phyloP scores from a whole-genome alignment of 2,797 vertebrate species.

The Tolypeutes matacus region DNA sequence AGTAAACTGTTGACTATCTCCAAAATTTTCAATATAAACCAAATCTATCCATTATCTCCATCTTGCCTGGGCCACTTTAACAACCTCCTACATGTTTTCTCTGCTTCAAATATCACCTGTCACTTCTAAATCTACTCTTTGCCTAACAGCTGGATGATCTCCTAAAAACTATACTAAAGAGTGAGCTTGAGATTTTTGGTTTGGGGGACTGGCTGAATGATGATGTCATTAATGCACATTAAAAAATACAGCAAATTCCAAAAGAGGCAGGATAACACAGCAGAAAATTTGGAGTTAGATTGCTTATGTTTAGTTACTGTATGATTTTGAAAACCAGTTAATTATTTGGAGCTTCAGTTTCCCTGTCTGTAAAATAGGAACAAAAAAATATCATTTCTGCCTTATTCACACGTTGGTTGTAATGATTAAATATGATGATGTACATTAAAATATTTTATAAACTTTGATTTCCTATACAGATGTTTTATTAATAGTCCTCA shows the following conservation, averaged over 20 bases:
- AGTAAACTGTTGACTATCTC: not conserved
- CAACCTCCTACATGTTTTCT: not conserved
- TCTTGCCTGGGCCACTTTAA: not conserved
- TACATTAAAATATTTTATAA: slow-evolving; percentile 8
- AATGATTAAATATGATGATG: not conserved
- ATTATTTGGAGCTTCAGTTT: slow-evolving; percentile 11
- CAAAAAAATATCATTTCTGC: not conserved
- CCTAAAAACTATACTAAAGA: slow-evolving; percentile 1
- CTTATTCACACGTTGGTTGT: slow-evolving; percentile 11
- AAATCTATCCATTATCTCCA: not conserved
- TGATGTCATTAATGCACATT: not conserved
- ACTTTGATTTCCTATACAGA: slow-evolving; percentile 5
- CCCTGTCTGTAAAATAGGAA: slow-evolving; percentile 1
- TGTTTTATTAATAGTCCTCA: slow-evolving; percentile 32
- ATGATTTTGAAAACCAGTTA: slow-evolving; percentile 48
- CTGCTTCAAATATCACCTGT: not conserved
- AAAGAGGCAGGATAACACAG: not conserved
- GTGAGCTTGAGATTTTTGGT: not conserved
- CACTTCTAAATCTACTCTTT: not conserved
- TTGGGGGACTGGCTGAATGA: not conserved
- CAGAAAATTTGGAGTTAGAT: not conserved
- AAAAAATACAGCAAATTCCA: not conserved
- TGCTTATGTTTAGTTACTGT: not conserved
- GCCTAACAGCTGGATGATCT: not conserved
- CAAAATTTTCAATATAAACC: slow-evolving; percentile 28